Percentiles rank a stretch among this genome's conserved stretches.
These are phyloP conservation scores for Notospermus geniculatus DNA, from an alignment of 1,140 invertebrate species.

Conservation along the genomic window DNA sequence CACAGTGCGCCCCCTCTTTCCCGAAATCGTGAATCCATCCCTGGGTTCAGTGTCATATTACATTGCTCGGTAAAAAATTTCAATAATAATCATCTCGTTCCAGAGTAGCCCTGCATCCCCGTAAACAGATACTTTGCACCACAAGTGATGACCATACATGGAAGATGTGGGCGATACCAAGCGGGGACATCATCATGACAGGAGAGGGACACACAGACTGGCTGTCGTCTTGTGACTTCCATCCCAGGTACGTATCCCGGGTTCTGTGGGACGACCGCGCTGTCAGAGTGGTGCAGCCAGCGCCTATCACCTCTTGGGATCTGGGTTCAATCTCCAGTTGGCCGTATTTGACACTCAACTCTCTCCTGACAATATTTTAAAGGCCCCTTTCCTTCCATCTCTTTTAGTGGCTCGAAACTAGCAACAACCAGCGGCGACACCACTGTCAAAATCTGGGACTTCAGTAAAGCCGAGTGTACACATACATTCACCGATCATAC, in stretches of 20 bases:
- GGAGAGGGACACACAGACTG: conserved; percentile 57
- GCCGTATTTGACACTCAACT: too few relatives aligned
- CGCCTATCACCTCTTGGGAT: too few relatives aligned
- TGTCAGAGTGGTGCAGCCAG: too few relatives aligned
- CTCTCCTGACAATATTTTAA: background rate
- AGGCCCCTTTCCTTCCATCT: too few relatives aligned
- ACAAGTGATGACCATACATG: conserved; percentile 56
- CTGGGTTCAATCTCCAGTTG: too few relatives aligned
- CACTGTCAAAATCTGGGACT: conserved; percentile 56
- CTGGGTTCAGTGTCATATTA: too few relatives aligned
- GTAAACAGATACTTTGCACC: conserved; percentile 53
- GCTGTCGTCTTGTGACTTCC: conserved; percentile 55
- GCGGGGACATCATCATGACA: conserved; percentile 54
- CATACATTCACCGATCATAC: conserved; percentile 55
- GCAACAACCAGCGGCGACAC: conserved; percentile 55
- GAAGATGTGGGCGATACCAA: conserved; percentile 56
- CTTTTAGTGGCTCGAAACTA: conserved; percentile 45
- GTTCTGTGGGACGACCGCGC: too few relatives aligned
- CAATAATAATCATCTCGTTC: too few relatives aligned
- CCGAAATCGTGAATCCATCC: too few relatives aligned
- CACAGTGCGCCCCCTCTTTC: too few relatives aligned
- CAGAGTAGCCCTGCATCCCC: conserved; percentile 53
- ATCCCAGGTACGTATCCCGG: conserved; percentile 47
- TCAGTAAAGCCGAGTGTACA: conserved; percentile 51
- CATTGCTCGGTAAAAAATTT: too few relatives aligned